These are phyloP conservation scores for Agrochola macilenta DNA, from an alignment of 2,888 invertebrate genomes.

Conservation along the genomic window DNA sequence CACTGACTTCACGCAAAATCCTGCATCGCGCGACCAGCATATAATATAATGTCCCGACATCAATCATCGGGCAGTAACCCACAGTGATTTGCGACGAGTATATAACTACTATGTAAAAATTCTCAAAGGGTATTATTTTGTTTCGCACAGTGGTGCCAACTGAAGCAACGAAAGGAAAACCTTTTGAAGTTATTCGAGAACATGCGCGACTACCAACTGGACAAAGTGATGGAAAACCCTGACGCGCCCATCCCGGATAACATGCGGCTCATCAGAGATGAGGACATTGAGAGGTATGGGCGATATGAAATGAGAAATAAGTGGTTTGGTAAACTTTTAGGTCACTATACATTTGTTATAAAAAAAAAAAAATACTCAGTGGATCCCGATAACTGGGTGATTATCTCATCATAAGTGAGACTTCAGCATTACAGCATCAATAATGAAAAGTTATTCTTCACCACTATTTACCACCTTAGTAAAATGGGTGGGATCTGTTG, in stretches of 20 bases:
- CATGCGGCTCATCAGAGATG: slow-evolving; percentile 95
- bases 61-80: no score
- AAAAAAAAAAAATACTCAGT: not conserved
- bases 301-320: not conserved
- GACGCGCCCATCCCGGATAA: slow-evolving; percentile 96
- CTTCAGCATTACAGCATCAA: no score
- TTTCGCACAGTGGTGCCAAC: slow-evolving; percentile 94
- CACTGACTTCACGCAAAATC: no score
- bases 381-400: not conserved
- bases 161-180: slow-evolving; percentile 96
- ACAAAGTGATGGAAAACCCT: slow-evolving; percentile 94
- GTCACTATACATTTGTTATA: not conserved
- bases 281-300: slow-evolving; percentile 94
- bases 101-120: not conserved
- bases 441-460: not conserved
- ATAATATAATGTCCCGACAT: no score
- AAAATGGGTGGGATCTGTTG: not conserved
- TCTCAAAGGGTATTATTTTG: not conserved
- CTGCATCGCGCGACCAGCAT: no score
- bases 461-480: no score
- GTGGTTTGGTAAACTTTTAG: not conserved
- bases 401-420: not conserved
- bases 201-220: slow-evolving; percentile 97
- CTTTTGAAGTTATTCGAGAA: slow-evolving; percentile 95
- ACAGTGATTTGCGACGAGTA: not conserved